These are phyloP conservation scores for Drosophila infuscata DNA, from an alignment of 2,888 invertebrate species.

Conservation along the genomic window DNA sequence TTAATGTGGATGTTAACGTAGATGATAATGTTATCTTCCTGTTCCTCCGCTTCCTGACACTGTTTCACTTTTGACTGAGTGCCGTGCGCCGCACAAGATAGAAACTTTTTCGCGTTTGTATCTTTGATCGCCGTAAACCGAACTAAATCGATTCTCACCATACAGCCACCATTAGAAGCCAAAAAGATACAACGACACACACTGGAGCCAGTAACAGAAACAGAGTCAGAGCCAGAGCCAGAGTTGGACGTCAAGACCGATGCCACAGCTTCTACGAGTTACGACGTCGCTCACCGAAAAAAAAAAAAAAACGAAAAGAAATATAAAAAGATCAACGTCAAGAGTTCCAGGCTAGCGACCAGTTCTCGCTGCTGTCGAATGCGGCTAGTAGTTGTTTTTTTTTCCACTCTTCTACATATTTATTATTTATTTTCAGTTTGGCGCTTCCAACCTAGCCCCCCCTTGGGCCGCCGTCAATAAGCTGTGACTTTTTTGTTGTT, in stretches of 20 bases:
- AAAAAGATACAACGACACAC: constrained; percentile 64
- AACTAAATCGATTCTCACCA: constrained; percentile 85
- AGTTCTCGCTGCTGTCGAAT: constrained; percentile 56
- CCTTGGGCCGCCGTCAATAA: constrained; percentile 14
- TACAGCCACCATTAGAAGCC: constrained; percentile 84
- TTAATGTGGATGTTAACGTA: background rate
- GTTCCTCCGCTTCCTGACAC: constrained; percentile 28
- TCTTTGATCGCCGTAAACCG: constrained; percentile 83
- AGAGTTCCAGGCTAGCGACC: constrained; percentile 74
- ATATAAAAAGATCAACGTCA: constrained; percentile 41
- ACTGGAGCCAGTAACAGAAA: constrained; percentile 35
- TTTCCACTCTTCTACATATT: constrained; percentile 56
- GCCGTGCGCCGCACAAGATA: constrained; percentile 60
- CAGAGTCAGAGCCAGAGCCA: constrained; percentile 19
- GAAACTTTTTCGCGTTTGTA: constrained; percentile 84
- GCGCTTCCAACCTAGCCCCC: constrained; percentile 33
- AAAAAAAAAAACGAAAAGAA: constrained; percentile 25
- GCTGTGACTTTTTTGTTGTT: constrained; percentile 32
- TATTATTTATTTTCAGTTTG: constrained; percentile 74
- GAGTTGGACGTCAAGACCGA: constrained; percentile 14
- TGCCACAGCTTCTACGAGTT: constrained; percentile 65
- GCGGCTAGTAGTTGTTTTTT: constrained; percentile 40
- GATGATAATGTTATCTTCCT: constrained; percentile 3
- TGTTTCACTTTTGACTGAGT: constrained; percentile 37
- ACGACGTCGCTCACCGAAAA: constrained; percentile 54